Evolutionary conservation across 2,797 vertebrate species (phyloP), one percentile per base, ranked within the genome.

Genomic region (Chanos chanos): DNA sequence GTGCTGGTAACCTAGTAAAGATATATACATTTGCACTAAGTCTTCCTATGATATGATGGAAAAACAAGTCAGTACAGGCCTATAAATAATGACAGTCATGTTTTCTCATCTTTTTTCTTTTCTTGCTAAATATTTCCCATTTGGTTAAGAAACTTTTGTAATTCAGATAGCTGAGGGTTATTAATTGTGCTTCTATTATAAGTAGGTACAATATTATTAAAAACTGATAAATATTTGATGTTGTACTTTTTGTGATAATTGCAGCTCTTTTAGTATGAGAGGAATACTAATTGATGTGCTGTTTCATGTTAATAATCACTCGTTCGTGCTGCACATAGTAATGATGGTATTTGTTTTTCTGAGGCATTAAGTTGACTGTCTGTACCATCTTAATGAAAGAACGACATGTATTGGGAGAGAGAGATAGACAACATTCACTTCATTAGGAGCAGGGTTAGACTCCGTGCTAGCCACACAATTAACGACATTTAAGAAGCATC

Each of bases 151-250:
- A 55, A 30, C 37, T 48, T 34, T 33, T 2, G 74, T 75, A 72
- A 85, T 85, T 85, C 85, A 88, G 82, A 89, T 86, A 80, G 84
- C 82, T 84, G 77, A 85, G 84, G 87, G 85, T 87, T 80, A 83
- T 88, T 89, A 88, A 89, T 83, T 87, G 81, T 71, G 77, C 81
- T 61, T 80, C 75, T 44, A 77, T 80, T 77, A 75, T 85, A 86
- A 85, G 77, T 64, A 83, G 75, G 74, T 84, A 86, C 85, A 86
- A 81, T 79, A 78, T 85, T 89, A 90, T 90, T 90, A 89, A 85
- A 71, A 80, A 53, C 44, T 77, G 81, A 85, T 90, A 89, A 89
- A 91, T 90, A 86, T 89, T 89, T 88, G 85, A 89, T 88, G 80
- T 79, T 87, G 75, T 86, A 84, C 85, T 84, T 86, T 85, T 83